A percentile compares a stretch with the other conserved stretches of the same genome.
These are phyloP conservation scores for Heliconius erato DNA, from an alignment of 2,888 invertebrate genomes.

Conservation along the genomic window DNA sequence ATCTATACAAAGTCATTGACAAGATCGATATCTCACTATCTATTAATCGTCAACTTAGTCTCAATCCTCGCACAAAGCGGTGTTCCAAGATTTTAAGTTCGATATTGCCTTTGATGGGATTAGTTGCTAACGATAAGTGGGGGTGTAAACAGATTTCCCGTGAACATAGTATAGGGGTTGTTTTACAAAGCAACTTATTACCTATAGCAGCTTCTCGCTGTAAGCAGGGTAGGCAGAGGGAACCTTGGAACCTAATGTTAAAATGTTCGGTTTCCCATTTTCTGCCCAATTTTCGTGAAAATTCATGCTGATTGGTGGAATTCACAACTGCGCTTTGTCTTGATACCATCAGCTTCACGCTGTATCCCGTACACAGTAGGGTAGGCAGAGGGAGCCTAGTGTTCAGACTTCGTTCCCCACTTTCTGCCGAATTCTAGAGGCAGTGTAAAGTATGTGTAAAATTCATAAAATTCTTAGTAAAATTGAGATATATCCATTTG, in stretches of 20 bases:
- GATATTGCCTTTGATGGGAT: conserved; percentile 59
- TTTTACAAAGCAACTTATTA: neutral
- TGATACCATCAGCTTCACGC: no score
- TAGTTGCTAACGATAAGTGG: conserved; percentile 49
- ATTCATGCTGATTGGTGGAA: neutral
- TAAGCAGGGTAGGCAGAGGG: neutral
- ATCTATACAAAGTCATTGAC: conserved; percentile 7
- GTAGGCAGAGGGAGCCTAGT: no score
- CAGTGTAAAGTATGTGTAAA: no score
- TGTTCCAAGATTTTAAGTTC: conserved; percentile 54
- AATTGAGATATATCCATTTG: no score
- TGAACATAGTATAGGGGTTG: neutral
- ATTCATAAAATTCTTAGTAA: no score
- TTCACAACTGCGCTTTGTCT: neutral
- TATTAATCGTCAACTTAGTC: conserved; percentile 16
- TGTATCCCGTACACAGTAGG: no score
- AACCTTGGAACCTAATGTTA: neutral
- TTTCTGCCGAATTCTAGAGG: no score
- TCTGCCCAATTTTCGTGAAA: neutral
- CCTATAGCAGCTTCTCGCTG: neutral
- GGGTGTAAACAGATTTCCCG: conserved; percentile 49
- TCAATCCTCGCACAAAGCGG: conserved; percentile 28
- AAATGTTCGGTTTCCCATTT: neutral
- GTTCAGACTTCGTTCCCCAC: no score
- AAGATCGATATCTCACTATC: conserved; percentile 13